Evolutionary conservation across 2,113 vertebrate species (phyloP), one percentile per base, ranked within the genome.

Genomic region (Psittacara wagleri): DNA sequence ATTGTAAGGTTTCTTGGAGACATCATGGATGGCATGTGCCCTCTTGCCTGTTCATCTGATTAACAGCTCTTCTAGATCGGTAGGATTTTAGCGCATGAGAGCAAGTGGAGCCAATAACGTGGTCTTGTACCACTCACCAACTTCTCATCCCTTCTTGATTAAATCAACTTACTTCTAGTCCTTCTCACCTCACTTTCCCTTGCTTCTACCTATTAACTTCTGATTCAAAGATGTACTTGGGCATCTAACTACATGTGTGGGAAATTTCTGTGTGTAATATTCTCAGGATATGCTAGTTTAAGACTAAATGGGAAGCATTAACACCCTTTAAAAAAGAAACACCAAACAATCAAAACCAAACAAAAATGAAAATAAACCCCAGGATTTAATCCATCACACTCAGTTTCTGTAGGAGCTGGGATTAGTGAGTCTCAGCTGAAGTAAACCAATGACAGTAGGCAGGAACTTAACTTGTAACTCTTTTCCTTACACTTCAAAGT

Each of bases 11-110:
- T 77, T 91, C 69, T 64, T 54, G 77, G 55, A 78, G 55, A 28
- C 2, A 1, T 39, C n/a, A 59, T 0, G 2, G 73, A 46, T 0
- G 0, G 6, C 16, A 31, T 22, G 16, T 31, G 7, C 35, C 27
- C 9, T 70, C 25, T 59, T 13, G 7, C 31, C 59, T 43, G 22
- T 9, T 3, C 7, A 2, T 44, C 23, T 33, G 27, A 62, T 33
- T 18, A 77, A 66, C 31, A 57, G 28, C 13, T 51, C 46, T 57
- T 73, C 49, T 49, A n/a, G 14, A n/a, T 67, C 27, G 28, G n/a
- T 41, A 39, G 27, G 35, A 89, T 70, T 81, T 70, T 55, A 61
- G 49, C 13, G 22, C 12, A 57, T 31, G 28, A 80, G 39, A 51
- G 33, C 4, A 6, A 83, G 5, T 57, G 44, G 35, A 83, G 31